These are phyloP conservation scores for Willisornis vidua DNA, from an alignment of 2,113 vertebrate species.

Conservation along the genomic window DNA sequence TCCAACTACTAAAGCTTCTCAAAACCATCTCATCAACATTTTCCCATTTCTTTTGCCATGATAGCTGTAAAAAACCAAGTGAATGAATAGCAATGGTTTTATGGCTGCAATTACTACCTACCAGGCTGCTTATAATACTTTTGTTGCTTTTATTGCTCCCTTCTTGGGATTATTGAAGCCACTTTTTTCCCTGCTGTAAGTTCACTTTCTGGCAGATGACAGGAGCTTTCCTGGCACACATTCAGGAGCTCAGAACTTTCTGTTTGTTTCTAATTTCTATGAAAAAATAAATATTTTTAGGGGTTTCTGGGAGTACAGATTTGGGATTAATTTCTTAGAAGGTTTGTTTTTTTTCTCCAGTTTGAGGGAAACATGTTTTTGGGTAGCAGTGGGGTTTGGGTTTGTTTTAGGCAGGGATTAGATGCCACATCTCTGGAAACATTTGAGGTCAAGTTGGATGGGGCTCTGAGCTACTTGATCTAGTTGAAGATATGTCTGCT, in stretches of 20 bases:
- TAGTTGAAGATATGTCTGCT: not conserved
- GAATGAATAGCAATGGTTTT: not conserved
- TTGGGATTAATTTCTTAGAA: not conserved
- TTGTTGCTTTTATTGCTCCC: slow-evolving; percentile 40
- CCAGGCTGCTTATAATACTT: slow-evolving; percentile 39
- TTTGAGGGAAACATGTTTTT: not conserved
- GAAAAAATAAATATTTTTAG: not conserved
- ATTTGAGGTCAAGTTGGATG: not conserved
- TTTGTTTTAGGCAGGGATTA: not conserved
- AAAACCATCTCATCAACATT: not conserved
- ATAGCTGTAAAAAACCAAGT: not conserved
- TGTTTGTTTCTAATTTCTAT: not conserved
- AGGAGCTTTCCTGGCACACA: not conserved
- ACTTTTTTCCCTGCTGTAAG: slow-evolving; percentile 14
- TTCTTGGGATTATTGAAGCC: slow-evolving; percentile 43
- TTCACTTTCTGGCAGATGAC: slow-evolving; percentile 40
- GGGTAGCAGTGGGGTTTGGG: not conserved
- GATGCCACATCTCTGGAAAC: not conserved
- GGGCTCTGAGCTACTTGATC: not conserved
- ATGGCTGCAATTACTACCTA: slow-evolving; percentile 44
- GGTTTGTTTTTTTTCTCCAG: not conserved
- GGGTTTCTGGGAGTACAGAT: not conserved
- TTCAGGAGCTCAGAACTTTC: not conserved
- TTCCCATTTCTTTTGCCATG: not conserved
- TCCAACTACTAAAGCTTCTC: not conserved